Evolutionary conservation across 2,113 vertebrate species (phyloP), one percentile per base, ranked within the genome.

Genomic region (Recurvirostra avosetta): DNA sequence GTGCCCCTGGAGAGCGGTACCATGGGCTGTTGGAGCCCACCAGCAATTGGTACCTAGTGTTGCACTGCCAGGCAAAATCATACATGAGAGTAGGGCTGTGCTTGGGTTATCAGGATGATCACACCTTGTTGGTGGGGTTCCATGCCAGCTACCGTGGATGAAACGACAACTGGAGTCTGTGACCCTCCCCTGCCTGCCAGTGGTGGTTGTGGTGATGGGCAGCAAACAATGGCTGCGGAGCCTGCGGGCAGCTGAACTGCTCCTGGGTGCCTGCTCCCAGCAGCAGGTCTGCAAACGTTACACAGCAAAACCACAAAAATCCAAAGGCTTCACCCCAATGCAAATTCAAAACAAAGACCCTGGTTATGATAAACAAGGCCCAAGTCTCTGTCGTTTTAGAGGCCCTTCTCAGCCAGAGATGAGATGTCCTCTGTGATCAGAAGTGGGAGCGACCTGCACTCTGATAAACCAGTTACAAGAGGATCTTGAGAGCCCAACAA

Each of bases 81-180:
- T 5, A 19, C 1, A 0, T 0, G 4, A 53, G 76, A 8, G 14
- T 38, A 59, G 43, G 9, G 43, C 29, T 22, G 56, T 7, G 11
- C 63, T 53, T 14, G 62, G 41, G n/a, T 47, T 40, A 0, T 20
- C 43, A 8, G 34, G 40, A 3, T 40, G 49, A 17, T 65, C 34
- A 9, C 30, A 6, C 56, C 45, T 40, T 20, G 9, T n/a, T 80
- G 53, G 43, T 85, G 77, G 30, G 62, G 22, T 61, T 91, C 61
- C 15, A 2, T 32, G 53, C 53, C 74, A 77, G 36, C 32, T 45
- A 6, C 36, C 4, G 0, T 25, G 74, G 75, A 13, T 55, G 63
- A 41, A 91, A 8, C n/a, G 58, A 18, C 26, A 45, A 17, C 62
- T 63, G 36, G 63, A 53, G 41, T 8, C 61, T 71, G 43, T 59